phyloP scores from a whole-genome alignment of 2,888 invertebrate species.

The Hoplodrina ambigua region DNA sequence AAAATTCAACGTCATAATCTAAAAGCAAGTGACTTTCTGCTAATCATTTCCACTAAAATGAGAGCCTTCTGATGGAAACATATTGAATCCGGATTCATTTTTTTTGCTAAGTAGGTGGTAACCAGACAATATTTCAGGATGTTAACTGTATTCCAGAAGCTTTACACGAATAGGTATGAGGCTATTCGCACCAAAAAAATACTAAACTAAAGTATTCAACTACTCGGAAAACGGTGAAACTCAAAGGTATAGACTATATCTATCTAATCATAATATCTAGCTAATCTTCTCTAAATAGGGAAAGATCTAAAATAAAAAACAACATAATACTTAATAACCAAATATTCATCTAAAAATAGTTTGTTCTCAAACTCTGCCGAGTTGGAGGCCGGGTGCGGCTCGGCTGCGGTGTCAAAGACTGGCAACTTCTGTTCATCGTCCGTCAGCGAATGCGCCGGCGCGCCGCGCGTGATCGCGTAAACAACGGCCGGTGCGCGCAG shows the following conservation, averaged over 20 bases:
- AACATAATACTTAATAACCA: conserved; percentile 69
- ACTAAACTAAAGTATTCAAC: neutral
- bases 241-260: neutral
- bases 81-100: neutral
- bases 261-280: neutral
- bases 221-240: neutral
- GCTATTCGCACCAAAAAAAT: neutral
- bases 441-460: conserved; percentile 74
- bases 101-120: neutral
- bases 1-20: neutral
- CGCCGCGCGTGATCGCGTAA: conserved; percentile 77
- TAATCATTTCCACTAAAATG: neutral
- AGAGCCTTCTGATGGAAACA: neutral
- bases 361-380: conserved; percentile 64
- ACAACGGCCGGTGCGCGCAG: conserved; percentile 75
- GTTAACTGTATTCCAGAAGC: neutral
- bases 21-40: neutral
- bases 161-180: neutral
- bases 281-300: neutral
- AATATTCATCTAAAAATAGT: conserved; percentile 77
- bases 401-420: conserved; percentile 83
- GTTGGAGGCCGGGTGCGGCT: conserved; percentile 74
- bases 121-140: neutral
- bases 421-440: conserved; percentile 81
- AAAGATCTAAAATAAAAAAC: conserved; percentile 40